Base-by-base conservation (phyloP, 2,797 vertebrate genomes). In the Xiphophorus birchmanni region DNA sequence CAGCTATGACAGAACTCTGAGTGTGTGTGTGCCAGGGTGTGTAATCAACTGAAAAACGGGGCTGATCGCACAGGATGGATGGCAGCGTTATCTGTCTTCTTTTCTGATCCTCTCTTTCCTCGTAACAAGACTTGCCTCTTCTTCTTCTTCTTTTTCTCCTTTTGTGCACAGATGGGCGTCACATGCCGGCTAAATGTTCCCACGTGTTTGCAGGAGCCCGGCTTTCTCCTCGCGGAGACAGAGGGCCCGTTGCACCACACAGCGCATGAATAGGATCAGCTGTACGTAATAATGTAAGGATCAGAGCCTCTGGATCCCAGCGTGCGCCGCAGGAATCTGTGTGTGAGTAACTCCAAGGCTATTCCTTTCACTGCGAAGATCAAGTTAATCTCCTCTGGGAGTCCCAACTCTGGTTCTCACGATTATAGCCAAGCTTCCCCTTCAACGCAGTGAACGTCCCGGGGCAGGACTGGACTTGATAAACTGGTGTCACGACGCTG, bases 281-380 rank as follows among this genome's bases (percentile, higher is more conserved):
- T 79, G 84, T 73, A 86, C 84, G 37, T 88, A 89, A 93, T 80
- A 86, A 90, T 92, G 40, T 90, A 89, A 92, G 82, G 87, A 90
- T 92, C 86, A 73, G 69, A 83, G 78, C 44, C 74, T 78, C 79
- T 77, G 80, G 80, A 79, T 83, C 80, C 26, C 48, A 60, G 83
- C 47, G 75, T 60, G 60, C 48, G 26, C 58, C 29, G 6, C 23
- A 75, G 75, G 81, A 77, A 69, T 82, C 15, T 76, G 29, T 78
- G 44, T 80, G 42, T 81, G 72, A 56, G 58, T 75, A 78, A 79
- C 73, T 88, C 71, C 75, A 80, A 74, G 76, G 58, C 42, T 75
- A 74, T 89, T 88, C 77, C 76, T 90, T 90, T 87, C 86, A 75
- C 84, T 89, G 85, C 44, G 73, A 84, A 88, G 85, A 92, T 93